Evolutionary conservation across 2,888 invertebrate species (phyloP), one percentile per base, ranked within the genome.

Genomic region (Portevinia maculata): DNA sequence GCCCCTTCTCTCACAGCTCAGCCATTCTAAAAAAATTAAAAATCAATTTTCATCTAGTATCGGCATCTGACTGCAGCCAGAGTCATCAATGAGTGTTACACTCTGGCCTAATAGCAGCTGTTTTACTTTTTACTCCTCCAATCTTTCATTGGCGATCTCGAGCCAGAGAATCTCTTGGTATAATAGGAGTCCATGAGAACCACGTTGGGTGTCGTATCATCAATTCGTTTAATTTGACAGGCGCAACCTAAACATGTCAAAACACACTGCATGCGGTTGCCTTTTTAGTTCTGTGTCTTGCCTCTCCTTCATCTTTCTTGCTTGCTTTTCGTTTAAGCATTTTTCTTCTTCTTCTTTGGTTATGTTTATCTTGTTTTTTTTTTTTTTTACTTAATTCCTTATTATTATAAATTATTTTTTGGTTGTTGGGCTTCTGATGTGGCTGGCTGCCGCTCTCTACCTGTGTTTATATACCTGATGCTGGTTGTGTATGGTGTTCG

Each of bases 161-260:
- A 59, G 62, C 64, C 19, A 11, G 4, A 19, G 44, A 17, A 24
- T 30, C 50, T 28, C 9, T 15, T 9, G 50, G 17, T 30, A 19
- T 3, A 11, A 9, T 19, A 11, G 11, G 32, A 41, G 67, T 50
- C 87, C 90, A 89, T 90, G 89, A 89, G 90, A 90, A 90, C 89
- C 90, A 89, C 89, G 88, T 89, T 90, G 90, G 90, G 90, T 90
- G 90, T 90, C 89, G 90, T 90, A 90, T 90, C 90, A 90, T 90
- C 90, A 90, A 90, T 90, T 90, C 90, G 89, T 90, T 90, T 90
- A 90, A 90, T 90, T 90, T 90, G 90, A 90, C 90, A 90, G 89
- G 90, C 90, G 89, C 90, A 90, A 90, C 90, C 90, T 90, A 90
- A 90, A 90, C 90, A 90, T 90, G 90, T 90, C 90, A 90, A 90